Conservation (phyloP, 1,140 invertebrate genomes). For the Lanistes nyassanus region DNA sequence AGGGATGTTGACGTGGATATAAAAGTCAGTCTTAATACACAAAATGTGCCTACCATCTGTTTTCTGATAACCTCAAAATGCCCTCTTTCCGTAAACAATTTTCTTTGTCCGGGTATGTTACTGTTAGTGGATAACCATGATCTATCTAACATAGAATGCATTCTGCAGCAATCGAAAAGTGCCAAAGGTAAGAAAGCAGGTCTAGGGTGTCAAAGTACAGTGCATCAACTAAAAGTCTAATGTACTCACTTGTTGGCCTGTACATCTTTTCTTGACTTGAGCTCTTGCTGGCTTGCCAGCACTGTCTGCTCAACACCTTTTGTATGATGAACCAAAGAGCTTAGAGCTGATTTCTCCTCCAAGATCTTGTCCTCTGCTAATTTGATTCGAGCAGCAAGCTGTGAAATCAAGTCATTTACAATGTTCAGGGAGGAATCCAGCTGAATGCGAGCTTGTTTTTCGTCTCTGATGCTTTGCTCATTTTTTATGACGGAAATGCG, state of each 20-base stretch:
- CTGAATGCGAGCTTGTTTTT: slow-evolving; percentile 54
- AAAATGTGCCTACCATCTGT: too few species aligned
- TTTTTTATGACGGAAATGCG: slow-evolving; percentile 50
- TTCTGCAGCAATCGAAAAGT: too few species aligned
- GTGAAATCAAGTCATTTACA: slow-evolving; percentile 59
- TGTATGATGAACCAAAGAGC: slow-evolving; percentile 59
- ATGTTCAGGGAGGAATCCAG: slow-evolving; percentile 58
- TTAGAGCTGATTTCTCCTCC: slow-evolving; percentile 59
- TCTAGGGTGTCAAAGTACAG: too few species aligned
- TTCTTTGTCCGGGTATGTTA: too few species aligned
- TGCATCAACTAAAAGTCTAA: too few species aligned
- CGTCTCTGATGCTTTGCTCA: slow-evolving; percentile 59
- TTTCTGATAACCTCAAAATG: too few species aligned
- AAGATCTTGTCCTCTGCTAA: slow-evolving; percentile 60
- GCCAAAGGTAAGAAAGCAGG: too few species aligned
- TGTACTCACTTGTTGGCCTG: slow-evolving; percentile 53
- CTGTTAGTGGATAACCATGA: too few species aligned
- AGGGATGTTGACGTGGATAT: too few species aligned
- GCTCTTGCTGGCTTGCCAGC: slow-evolving; percentile 60
- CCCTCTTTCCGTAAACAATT: too few species aligned
- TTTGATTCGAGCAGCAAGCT: slow-evolving; percentile 59
- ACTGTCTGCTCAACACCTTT: slow-evolving; percentile 64
- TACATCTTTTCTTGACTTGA: slow-evolving; percentile 55
- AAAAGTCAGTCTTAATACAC: too few species aligned
- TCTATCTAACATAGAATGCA: too few species aligned